phyloP scores from a whole-genome alignment of 2,113 vertebrate species.

The Vidua chalybeata region DNA sequence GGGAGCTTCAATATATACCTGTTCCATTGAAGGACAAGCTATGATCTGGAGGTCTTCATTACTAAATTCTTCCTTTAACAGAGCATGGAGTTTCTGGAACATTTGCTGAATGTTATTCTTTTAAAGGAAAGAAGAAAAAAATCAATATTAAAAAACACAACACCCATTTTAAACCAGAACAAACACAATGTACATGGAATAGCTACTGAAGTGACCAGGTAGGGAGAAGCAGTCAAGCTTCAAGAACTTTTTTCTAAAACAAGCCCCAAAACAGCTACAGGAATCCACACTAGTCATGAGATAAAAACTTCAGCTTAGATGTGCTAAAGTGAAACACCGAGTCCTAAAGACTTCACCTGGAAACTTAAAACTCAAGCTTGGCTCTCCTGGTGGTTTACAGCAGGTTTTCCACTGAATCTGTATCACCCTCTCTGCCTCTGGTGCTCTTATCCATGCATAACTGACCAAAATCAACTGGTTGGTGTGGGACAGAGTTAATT shows the following conservation, averaged over 20 bases:
- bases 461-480: neutral
- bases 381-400: neutral
- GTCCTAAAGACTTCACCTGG: neutral
- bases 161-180: neutral
- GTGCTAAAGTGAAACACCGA: neutral
- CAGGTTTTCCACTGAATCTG: neutral
- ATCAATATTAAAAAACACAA: neutral
- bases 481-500: neutral
- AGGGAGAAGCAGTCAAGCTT: neutral
- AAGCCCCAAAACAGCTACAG: neutral
- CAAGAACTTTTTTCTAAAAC: neutral
- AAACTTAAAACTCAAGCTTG: neutral
- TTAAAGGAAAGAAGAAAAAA: constrained; percentile 23
- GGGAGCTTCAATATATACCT: constrained; percentile 74
- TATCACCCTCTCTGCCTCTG: neutral
- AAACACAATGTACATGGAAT: neutral
- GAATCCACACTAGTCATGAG: neutral
- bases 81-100: constrained; percentile 90
- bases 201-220: neutral
- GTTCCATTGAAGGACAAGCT: constrained; percentile 94
- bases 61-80: constrained; percentile 93
- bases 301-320: neutral
- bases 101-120: constrained; percentile 97
- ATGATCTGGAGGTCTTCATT: constrained; percentile 93
- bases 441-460: neutral